These are phyloP conservation scores for Creontiades dilutus DNA, from an alignment of 2,888 invertebrate species.

Conservation along the genomic window DNA sequence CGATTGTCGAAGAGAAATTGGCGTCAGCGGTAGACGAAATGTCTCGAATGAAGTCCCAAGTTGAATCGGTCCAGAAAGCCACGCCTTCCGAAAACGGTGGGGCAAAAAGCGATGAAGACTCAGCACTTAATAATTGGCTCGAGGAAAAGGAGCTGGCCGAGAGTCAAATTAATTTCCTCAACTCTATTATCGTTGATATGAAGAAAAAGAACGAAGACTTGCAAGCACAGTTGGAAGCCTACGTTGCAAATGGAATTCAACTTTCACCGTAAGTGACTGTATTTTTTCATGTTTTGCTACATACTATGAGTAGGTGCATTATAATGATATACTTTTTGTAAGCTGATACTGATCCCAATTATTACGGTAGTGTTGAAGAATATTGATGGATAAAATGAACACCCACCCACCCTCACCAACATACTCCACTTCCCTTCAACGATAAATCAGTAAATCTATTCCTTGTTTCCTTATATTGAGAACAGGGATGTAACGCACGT, in stretches of 20 bases:
- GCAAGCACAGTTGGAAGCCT: slow-evolving; percentile 85
- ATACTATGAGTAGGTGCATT: no score
- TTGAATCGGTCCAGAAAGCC: neutral
- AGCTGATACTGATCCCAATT: no score
- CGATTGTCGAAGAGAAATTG: slow-evolving; percentile 38
- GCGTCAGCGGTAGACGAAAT: slow-evolving; percentile 27
- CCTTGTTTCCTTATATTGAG: no score
- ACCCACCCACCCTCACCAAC: no score
- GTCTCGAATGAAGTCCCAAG: slow-evolving; percentile 27
- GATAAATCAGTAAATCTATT: no score
- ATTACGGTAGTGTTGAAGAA: no score
- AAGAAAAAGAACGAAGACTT: slow-evolving; percentile 94
- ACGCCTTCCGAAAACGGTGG: neutral
- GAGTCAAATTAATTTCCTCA: slow-evolving; percentile 92
- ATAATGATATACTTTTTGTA: no score
- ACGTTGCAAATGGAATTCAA: slow-evolving; percentile 7
- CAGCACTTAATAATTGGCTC: slow-evolving; percentile 60
- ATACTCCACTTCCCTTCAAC: no score
- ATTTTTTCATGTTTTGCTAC: no score
- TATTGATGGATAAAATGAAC: no score
- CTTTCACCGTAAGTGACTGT: slow-evolving; percentile 53
- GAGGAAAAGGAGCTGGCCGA: slow-evolving; percentile 79
- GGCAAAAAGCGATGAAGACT: slow-evolving; percentile 4
- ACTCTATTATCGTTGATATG: slow-evolving; percentile 98
- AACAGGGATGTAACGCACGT: no score